These are phyloP conservation scores for Tapirus terrestris DNA, from an alignment of 2,113 vertebrate genomes.

Conservation along the genomic window DNA sequence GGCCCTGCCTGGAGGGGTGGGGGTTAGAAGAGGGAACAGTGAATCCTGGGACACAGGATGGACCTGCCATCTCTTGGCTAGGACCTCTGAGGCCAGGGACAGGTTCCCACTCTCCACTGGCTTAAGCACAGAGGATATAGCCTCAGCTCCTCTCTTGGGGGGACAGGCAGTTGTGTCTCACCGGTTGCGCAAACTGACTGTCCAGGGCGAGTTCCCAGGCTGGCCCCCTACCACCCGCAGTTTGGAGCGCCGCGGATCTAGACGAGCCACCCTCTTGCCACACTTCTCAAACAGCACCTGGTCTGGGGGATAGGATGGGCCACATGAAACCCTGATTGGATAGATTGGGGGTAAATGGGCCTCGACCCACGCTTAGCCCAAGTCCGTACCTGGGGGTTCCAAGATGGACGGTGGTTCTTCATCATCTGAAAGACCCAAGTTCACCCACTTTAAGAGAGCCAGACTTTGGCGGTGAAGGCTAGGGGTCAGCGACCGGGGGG, in stretches of 20 bases:
- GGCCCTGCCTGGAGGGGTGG: constrained; percentile 88
- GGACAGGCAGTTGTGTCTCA: constrained; percentile 76
- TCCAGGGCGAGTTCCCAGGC: constrained; percentile 97
- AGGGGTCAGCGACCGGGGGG: rapidly evolving
- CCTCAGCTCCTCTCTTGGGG: neutral
- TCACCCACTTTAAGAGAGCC: neutral
- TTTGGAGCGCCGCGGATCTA: neutral
- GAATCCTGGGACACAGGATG: neutral
- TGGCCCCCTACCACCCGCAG: constrained; percentile 90
- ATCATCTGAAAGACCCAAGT: constrained; percentile 70
- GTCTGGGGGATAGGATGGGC: constrained; percentile 79
- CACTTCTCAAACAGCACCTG: constrained; percentile 91
- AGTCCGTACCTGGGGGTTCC: constrained; percentile 75
- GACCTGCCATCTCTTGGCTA: neutral
- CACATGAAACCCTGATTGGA: neutral
- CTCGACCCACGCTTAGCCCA: neutral
- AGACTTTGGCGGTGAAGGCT: neutral
- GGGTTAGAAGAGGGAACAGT: neutral
- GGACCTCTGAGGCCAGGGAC: neutral
- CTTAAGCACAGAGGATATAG: neutral
- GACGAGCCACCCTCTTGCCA: constrained; percentile 90
- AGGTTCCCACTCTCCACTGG: neutral
- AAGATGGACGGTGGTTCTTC: constrained; percentile 73
- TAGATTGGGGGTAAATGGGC: neutral
- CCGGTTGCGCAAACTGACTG: constrained; percentile 96